Percentiles rank a stretch among this genome's conserved stretches.
Evolutionary conservation across 1,140 invertebrate genomes (phyloP).

Genomic region (Epicauta chinensis): DNA sequence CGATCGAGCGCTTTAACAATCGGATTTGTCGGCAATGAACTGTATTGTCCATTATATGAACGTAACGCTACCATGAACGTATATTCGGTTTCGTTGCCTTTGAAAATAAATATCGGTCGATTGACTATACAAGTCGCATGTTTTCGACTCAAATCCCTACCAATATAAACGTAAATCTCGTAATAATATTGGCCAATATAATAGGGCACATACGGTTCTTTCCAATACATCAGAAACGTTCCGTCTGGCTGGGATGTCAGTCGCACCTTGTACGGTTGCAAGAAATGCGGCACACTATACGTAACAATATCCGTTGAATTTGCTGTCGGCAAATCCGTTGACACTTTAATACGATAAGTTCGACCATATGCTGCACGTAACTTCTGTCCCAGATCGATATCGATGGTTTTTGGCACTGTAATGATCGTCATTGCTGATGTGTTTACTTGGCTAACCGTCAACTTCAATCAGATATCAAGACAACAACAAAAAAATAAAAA

Average conservation of each 20-base stretch:
- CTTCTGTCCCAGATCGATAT: conserved; percentile 1
- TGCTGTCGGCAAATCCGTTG: conserved; percentile 25
- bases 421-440: not conserved
- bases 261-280: conserved; percentile 31
- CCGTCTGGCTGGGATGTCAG: conserved; percentile 25
- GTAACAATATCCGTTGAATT: conserved; percentile 20
- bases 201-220: conserved; percentile 28
- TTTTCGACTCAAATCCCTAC: conserved; percentile 17
- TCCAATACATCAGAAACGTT: conserved; percentile 33
- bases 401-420: conserved; percentile 2
- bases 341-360: conserved; percentile 26
- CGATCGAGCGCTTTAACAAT: not conserved
- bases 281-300: conserved; percentile 25
- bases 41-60: conserved; percentile 23
- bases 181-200: conserved; percentile 28
- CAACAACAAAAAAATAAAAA: not conserved
- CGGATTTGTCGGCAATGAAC: conserved; percentile 17
- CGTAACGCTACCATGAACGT: conserved; percentile 29
- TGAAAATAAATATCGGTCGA: conserved; percentile 26
- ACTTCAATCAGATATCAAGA: not conserved
- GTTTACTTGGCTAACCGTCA: not conserved
- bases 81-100: conserved; percentile 30
- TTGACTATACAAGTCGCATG: conserved; percentile 27
- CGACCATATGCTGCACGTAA: conserved; percentile 21
- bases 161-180: conserved; percentile 30